Evolutionary conservation across 2,113 vertebrate species (phyloP).

Genomic region (Trochalopteron elliotii): DNA sequence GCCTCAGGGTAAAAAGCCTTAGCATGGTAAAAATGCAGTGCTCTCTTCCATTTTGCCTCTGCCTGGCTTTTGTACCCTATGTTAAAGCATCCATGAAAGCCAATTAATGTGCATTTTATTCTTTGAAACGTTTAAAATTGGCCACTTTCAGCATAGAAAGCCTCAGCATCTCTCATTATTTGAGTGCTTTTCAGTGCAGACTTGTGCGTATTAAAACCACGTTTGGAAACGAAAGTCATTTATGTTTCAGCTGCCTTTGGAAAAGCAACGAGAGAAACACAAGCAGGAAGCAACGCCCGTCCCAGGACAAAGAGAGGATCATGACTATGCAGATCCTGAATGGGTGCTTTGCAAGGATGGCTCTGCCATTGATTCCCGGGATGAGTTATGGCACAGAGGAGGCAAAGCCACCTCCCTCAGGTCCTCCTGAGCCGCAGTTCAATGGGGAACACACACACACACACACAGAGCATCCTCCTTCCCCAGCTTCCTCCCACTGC

Average conservation of each 20-base stretch:
- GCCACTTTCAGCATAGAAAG: background rate
- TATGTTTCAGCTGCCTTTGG: slow-evolving; percentile 17
- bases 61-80: background rate
- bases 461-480: background rate
- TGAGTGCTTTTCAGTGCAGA: slow-evolving; percentile 47
- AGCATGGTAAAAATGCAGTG: background rate
- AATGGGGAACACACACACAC: background rate
- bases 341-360: background rate
- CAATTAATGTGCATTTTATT: slow-evolving; percentile 30
- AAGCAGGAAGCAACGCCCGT: background rate
- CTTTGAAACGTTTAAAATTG: slow-evolving; percentile 36
- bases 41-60: background rate
- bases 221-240: background rate
- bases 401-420: background rate
- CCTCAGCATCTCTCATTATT: slow-evolving; percentile 16
- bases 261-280: background rate
- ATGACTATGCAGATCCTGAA: background rate
- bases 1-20: slow-evolving; percentile 18
- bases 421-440: background rate
- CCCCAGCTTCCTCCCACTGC: background rate
- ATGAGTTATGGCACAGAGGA: background rate
- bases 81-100: slow-evolving; percentile 19
- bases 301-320: background rate
- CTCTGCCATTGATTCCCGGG: background rate
- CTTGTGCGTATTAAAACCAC: background rate